Evolutionary conservation across 2,797 vertebrate species (phyloP), one percentile per base, ranked within the genome.

Genomic region (Sardinella longiceps): DNA sequence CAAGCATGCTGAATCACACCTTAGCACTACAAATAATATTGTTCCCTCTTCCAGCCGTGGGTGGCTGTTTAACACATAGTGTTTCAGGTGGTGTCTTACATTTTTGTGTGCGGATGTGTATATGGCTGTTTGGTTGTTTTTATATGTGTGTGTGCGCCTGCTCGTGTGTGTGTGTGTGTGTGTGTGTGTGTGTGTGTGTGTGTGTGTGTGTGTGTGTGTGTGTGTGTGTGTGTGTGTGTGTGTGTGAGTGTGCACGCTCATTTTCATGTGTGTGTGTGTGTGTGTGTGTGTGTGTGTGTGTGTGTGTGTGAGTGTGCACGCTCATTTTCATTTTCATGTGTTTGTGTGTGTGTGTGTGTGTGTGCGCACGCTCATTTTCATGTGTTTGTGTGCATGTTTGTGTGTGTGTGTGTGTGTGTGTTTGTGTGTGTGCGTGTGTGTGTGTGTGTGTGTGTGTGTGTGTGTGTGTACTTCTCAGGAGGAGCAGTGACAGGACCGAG

Each of bases 401-500:
- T 28, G 1, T 66, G 1, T 14, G 25, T 66, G 4, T 48, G 4
- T 46, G 4, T 46, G 2, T 46, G 2, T 48, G 7, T 48, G 4
- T 48, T n/a, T n/a, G n/a, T 45, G 45, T 45, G 58, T 60, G 58
- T 60, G 58, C 25, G 58, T 60, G 28, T 70, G 3, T 15, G 28
- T 37, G 28, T 70, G 30, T 70, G 28, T 70, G 63, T 70, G 66
- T 70, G 30, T 70, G 30, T 70, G 66, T 37, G 66, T 37, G 66
- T 90, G 80, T 89, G 74, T 95, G 93, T 94, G 90, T 95, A 90
- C 87, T 1, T 81, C 96, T 95, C 95, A 97, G 97, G 94, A 97
- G 97, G 90, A 96, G 94, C 87, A 96, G 97, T 80, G 97, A 98
- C 81, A 95, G 97, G 23, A 93, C 97, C 0, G 98, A 99, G 82